These are phyloP conservation scores for Mamestra brassicae DNA, from an alignment of 2,888 invertebrate species.

Conservation along the genomic window DNA sequence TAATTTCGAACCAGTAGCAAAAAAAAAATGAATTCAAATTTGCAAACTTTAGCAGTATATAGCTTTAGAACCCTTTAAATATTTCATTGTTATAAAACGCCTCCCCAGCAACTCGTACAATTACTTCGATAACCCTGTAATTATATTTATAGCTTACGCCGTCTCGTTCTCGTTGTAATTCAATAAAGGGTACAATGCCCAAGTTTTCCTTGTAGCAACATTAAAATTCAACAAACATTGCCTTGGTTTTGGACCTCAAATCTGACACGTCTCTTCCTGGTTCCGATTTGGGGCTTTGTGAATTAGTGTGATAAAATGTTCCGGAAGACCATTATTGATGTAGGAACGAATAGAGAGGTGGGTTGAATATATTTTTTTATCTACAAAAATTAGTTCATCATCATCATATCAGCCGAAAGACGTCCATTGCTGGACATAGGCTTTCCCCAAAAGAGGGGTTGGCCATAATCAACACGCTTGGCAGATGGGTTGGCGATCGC, in stretches of 20 bases:
- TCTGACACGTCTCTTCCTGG: slow-evolving; percentile 29
- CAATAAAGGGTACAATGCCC: slow-evolving; percentile 25
- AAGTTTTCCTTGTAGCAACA: slow-evolving; percentile 29
- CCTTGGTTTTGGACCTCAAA: slow-evolving; percentile 21
- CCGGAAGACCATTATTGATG: not conserved
- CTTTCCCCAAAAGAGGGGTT: too few species aligned
- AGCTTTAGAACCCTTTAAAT: not conserved
- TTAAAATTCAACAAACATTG: slow-evolving; percentile 42
- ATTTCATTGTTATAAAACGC: not conserved
- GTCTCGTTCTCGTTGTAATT: slow-evolving; percentile 22
- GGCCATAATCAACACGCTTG: too few species aligned
- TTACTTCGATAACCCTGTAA: slow-evolving; percentile 11
- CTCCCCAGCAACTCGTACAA: not conserved
- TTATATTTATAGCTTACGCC: not conserved
- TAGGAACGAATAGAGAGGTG: too few species aligned
- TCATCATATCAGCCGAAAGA: too few species aligned
- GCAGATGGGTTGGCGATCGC: too few species aligned
- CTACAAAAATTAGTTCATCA: too few species aligned
- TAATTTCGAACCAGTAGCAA: too few species aligned
- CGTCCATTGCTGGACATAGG: too few species aligned
- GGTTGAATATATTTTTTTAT: too few species aligned
- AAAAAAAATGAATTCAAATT: not conserved
- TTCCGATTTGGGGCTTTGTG: slow-evolving; percentile 17
- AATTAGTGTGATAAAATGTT: slow-evolving; percentile 12
- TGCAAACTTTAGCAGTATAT: not conserved